Conservation (phyloP, 2,113 vertebrate species). For the Osmerus eperlanus region DNA sequence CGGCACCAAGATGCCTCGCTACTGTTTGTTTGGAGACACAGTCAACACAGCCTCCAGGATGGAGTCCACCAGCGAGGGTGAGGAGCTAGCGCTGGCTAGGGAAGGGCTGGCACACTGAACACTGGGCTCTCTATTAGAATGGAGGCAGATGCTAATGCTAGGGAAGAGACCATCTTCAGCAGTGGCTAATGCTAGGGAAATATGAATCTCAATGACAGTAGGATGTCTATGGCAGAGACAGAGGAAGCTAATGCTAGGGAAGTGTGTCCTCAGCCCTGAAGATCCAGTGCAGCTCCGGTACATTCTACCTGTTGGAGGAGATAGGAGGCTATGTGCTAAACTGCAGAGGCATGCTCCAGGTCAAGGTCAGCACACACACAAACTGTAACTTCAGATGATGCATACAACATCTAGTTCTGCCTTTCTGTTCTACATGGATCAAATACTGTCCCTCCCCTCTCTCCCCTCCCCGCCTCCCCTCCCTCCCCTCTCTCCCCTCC, state of each 20-base stretch:
- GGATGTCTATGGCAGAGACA: not conserved
- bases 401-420: no score
- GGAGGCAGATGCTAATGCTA: constrained; percentile 5
- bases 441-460: not conserved
- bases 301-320: constrained; percentile 83
- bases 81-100: not conserved
- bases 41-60: constrained; percentile 89
- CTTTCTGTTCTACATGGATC: no score
- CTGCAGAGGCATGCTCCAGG: constrained; percentile 81
- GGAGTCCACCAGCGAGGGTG: constrained; percentile 88
- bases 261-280: constrained; percentile 76
- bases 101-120: not conserved
- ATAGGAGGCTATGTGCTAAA: constrained; percentile 78
- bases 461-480: not conserved
- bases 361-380: constrained; percentile 75
- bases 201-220: not conserved
- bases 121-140: not conserved
- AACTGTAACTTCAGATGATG: not conserved
- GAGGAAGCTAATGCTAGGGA: not conserved
- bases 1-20: constrained; percentile 89
- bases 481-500: not conserved
- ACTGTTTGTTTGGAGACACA: constrained; percentile 89
- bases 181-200: not conserved
- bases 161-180: not conserved
- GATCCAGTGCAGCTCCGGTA: constrained; percentile 84